Base-by-base conservation (phyloP, 2,888 invertebrate species). In the Drosophila ustulata region DNA sequence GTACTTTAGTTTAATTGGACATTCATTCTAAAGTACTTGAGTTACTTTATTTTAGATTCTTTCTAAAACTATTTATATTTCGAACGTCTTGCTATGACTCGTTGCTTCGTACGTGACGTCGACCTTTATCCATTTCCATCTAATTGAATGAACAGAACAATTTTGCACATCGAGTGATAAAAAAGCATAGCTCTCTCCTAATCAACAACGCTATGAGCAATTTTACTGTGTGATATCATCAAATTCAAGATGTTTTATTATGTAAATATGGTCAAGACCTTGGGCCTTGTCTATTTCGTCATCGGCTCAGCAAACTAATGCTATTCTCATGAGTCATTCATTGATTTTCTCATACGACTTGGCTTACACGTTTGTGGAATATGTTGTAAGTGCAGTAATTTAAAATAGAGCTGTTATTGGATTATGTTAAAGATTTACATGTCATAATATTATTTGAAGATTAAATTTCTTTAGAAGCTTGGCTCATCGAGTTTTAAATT, bases 181-280 rank as follows among this genome's bases (percentile, higher is more conserved):
- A 32, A 32, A 39, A 52, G 52, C 52, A 52, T 13, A 52, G 32
- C 30, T 47, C 32, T 46, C 45, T 34, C 18, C 30, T 30, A 64
- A 63, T 66, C 52, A 66, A 58, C 62, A 62, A 50, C 57, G 13
- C 39, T 65, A 32, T 68, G 43, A 52, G 61, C 53, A 45, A 46
- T 43, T 61, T 28, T 13, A 46, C 13, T 26, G 45, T 13, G 52
- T 71, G 37, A 45, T 57, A 68, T 78, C 78, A 78, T 78, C 71
- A 61, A 52, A 49, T 46, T 49, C 52, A 61, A 68, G 63, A 52
- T 56, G 53, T 58, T 64, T 56, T 61, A 55, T 58, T 71, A 65
- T 77, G 53, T 18, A 34, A 69, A 74, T 62, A 62, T 66, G 65
- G 63, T 63, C 49, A 61, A 76, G 69, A 73, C 79, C 77, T 78